Evolutionary conservation across 2,888 invertebrate species (phyloP).

Genomic region (Brenthis daphne): DNA sequence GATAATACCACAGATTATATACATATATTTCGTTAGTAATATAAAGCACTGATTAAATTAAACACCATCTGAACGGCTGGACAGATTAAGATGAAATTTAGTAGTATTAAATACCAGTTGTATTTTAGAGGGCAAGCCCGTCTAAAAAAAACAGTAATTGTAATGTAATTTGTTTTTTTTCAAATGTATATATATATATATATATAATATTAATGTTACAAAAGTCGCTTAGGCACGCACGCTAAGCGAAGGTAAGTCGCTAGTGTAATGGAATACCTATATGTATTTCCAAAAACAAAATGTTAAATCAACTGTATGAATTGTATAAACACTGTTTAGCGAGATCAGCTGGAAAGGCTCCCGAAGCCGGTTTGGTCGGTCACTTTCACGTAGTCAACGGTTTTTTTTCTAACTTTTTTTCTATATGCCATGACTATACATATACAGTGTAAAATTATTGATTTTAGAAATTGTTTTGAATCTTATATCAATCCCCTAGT

Average conservation of each 20-base stretch:
- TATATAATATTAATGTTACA: no score
- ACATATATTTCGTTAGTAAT: no score
- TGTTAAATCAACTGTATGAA: conserved; percentile 4
- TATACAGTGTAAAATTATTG: not conserved
- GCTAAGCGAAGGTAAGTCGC: not conserved
- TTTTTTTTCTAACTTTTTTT: conserved; percentile 54
- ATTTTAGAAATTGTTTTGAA: not conserved
- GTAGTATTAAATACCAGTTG: no score
- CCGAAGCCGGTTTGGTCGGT: conserved; percentile 38
- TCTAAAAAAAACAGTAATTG: no score
- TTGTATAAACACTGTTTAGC: conserved; percentile 16
- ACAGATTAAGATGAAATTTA: no score
- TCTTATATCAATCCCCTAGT: not conserved
- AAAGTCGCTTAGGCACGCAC: no score
- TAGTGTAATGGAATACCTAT: not conserved
- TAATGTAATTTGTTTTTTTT: no score
- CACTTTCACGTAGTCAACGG: conserved; percentile 69
- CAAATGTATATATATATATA: no score
- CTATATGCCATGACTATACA: conserved; percentile 48
- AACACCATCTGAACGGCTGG: no score
- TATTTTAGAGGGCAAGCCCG: no score
- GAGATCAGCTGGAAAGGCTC: conserved; percentile 22
- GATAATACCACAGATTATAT: no score
- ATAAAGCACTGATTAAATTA: no score
- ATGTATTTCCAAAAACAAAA: not conserved